Evolutionary conservation across 2,888 invertebrate species (phyloP).

Genomic region (Eustalomyia histrio): DNA sequence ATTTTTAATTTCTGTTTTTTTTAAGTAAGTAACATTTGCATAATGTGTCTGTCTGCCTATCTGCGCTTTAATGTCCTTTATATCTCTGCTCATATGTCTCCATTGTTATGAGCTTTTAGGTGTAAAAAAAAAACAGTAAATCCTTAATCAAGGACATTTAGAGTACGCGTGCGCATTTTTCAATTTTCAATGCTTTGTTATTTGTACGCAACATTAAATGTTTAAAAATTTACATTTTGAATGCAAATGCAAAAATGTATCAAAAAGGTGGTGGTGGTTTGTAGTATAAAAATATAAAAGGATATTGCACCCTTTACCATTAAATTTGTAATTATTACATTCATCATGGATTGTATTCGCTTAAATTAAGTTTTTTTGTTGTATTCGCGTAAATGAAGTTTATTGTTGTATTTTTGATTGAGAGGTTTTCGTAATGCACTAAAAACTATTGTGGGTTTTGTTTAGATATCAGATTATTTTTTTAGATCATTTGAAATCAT

Average conservation of each 20-base stretch:
- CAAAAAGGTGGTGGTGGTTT: slow-evolving; percentile 25
- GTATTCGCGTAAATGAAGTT: no score
- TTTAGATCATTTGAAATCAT: background rate
- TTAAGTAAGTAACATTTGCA: background rate
- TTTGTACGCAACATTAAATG: slow-evolving; percentile 15
- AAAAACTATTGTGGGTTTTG: background rate
- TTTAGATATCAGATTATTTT: background rate
- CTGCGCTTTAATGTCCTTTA: background rate
- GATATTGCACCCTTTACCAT: slow-evolving; percentile 27
- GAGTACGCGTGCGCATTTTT: slow-evolving; percentile 63
- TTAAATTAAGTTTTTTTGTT: slow-evolving; percentile 1
- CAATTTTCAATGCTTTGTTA: slow-evolving; percentile 17
- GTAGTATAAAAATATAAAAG: background rate
- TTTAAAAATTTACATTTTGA: slow-evolving; percentile 18
- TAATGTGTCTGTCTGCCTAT: background rate
- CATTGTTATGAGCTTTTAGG: background rate
- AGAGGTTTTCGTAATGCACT: no score
- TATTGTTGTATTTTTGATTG: background rate
- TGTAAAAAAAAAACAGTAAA: slow-evolving; percentile 46
- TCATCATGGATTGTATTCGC: background rate
- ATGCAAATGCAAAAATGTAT: slow-evolving; percentile 22
- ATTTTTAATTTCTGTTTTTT: background rate
- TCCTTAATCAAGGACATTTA: slow-evolving; percentile 68
- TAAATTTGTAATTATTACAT: background rate
- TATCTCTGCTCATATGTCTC: slow-evolving; percentile 16